These are phyloP conservation scores for Grallaria varia DNA, from an alignment of 2,113 vertebrate genomes.

Conservation along the genomic window DNA sequence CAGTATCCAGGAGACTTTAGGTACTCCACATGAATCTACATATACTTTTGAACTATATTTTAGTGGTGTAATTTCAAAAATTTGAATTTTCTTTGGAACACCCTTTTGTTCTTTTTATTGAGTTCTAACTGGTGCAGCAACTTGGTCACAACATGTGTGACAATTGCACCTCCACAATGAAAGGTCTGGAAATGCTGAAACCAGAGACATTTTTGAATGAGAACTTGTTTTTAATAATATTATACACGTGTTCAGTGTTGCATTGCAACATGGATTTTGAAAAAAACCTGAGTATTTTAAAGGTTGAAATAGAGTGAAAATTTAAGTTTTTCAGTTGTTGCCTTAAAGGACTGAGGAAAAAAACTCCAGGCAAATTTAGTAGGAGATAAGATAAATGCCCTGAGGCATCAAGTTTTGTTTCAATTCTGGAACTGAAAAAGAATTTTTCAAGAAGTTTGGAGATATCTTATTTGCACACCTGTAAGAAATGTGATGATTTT, in stretches of 20 bases:
- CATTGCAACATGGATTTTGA: not conserved
- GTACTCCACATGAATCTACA: not conserved
- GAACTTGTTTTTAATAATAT: not conserved
- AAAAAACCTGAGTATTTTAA: not conserved
- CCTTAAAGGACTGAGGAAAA: too few species aligned
- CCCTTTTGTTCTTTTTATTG: not conserved
- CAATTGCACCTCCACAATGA: not conserved
- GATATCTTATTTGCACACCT: not conserved
- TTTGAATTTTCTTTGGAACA: not conserved
- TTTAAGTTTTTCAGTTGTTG: not conserved
- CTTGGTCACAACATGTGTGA: not conserved
- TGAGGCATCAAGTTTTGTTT: not conserved
- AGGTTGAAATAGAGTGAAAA: not conserved
- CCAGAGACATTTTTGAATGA: not conserved
- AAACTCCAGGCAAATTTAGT: too few species aligned
- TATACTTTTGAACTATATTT: not conserved
- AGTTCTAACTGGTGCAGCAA: not conserved
- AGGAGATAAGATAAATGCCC: too few species aligned
- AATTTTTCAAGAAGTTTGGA: not conserved
- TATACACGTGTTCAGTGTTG: not conserved
- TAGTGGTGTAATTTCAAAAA: not conserved
- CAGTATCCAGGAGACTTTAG: not conserved
- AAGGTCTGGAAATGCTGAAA: not conserved
- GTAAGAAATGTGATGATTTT: not conserved
- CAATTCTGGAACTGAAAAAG: not conserved